Conservation (phyloP, 1,140 invertebrate species). For the Ceratina japonica region DNA sequence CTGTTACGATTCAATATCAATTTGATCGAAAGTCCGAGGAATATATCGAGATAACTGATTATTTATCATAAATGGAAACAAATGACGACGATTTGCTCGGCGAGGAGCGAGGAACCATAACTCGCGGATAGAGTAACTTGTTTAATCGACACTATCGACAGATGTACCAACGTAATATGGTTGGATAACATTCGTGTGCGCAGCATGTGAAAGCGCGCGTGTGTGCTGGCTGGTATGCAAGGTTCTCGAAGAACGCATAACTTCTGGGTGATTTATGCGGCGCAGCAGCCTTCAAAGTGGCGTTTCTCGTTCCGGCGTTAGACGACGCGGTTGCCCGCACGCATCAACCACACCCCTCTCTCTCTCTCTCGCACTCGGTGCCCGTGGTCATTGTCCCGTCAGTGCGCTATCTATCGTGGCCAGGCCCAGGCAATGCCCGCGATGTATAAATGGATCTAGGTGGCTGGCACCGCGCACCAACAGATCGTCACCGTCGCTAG, state of each 20-base stretch:
- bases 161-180: background rate
- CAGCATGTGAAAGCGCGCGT: too few relatives aligned
- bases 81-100: too few relatives aligned
- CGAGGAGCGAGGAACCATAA: too few relatives aligned
- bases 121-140: too few relatives aligned
- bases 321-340: conserved; percentile 22
- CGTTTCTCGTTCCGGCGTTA: conserved; percentile 21
- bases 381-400: conserved; percentile 72
- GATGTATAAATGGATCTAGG: conserved; percentile 69
- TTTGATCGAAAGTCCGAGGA: too few relatives aligned
- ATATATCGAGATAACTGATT: too few relatives aligned
- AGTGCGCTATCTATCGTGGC: conserved; percentile 62
- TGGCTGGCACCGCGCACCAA: conserved; percentile 42
- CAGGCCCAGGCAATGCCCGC: conserved; percentile 61
- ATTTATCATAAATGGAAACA: too few relatives aligned
- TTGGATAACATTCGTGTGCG: background rate
- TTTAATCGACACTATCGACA: too few relatives aligned
- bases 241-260: conserved; percentile 9
- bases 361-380: background rate
- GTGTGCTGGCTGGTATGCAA: background rate
- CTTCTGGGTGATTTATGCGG: background rate
- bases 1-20: too few relatives aligned
- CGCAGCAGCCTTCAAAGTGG: conserved; percentile 12
- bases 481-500: conserved; percentile 15
- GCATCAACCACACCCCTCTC: conserved; percentile 35